These are phyloP conservation scores for Drosophila busckii DNA, from an alignment of 1,140 invertebrate genomes.

Conservation along the genomic window DNA sequence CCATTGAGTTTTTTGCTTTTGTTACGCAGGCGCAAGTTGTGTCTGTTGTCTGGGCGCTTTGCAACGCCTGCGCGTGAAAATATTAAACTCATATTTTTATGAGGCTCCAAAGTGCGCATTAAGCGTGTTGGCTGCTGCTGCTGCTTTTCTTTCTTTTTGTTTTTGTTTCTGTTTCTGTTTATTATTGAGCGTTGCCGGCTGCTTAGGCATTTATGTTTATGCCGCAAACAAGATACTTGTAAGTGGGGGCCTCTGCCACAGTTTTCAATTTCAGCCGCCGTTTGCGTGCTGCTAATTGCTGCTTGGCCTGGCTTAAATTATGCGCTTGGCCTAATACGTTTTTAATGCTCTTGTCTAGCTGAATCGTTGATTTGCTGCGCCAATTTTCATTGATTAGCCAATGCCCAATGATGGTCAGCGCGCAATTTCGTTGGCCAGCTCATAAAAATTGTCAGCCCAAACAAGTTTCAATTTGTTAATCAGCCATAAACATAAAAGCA, in stretches of 20 bases:
- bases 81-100: slow-evolving; percentile 77
- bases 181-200: slow-evolving; percentile 31
- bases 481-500: slow-evolving; percentile 2
- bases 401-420: slow-evolving; percentile 11
- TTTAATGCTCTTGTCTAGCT: slow-evolving; percentile 51
- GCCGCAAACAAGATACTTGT: slow-evolving; percentile 33
- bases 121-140: slow-evolving; percentile 38
- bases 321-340: slow-evolving; percentile 66
- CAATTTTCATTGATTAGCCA: slow-evolving; percentile 34
- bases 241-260: slow-evolving; percentile 31
- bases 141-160: slow-evolving; percentile 16
- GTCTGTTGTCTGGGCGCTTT: slow-evolving; percentile 18
- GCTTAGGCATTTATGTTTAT: slow-evolving; percentile 57
- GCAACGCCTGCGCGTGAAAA: slow-evolving; percentile 74
- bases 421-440: slow-evolving; percentile 5
- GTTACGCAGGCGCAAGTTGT: slow-evolving; percentile 20
- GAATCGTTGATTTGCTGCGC: slow-evolving; percentile 21
- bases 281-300: slow-evolving; percentile 29
- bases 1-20: not conserved
- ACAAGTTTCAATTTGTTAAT: slow-evolving; percentile 25
- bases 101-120: slow-evolving; percentile 68
- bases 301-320: slow-evolving; percentile 49
- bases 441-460: slow-evolving; percentile 28
- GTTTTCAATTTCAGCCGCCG: not conserved
- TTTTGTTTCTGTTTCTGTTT: slow-evolving; percentile 34